Base-by-base conservation (phyloP, 2,113 vertebrate genomes). In the Brienomyrus brachyistius region DNA sequence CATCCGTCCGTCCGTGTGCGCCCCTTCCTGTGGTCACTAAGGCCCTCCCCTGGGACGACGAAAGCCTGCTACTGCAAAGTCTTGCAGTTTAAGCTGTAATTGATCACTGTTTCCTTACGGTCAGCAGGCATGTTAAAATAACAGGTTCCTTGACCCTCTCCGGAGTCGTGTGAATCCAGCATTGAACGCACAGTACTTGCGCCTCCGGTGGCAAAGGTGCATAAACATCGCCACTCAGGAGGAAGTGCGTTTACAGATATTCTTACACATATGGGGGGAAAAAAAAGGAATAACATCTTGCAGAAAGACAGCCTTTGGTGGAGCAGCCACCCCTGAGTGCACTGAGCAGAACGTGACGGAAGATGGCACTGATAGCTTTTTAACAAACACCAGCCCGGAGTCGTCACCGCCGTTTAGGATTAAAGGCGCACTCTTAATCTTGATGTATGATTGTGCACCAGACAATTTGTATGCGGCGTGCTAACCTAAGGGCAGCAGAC, bases 1-100 rank as follows among this genome's bases (percentile, higher is more conserved):
- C 9, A 54, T 48, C 85, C 21, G 50, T 88, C 91, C 21, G 50
- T 88, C 91, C 92, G 90, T 91, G 40, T 89, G 59, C 54, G 15
- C 51, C 91, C 80, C 83, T 86, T 90, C 82, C 45, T 56, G 19
- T 35, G 51, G 31, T 88, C 40, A 62, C 77, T 90, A 74, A 43
- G 87, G 54, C 51, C 77, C 85, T 51, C 77, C 84, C 6, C 43
- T 17, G 52, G 45, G 51, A 86, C 21, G 40, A 19, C 45, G 47
- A 80, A 15, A 11, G 48, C 54, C 13, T 54, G 17, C 40, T 23
- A 50, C 47, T 27, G n/a, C 74, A 35, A 62, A 6, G 4, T 66
- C 27, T 80, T 1, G n/a, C 80, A 74, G 70, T 51, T 70, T 89
- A 1, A 48, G 62, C 77, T 31, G 62, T 88, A 82, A 86, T 21